Percentiles rank a stretch among this genome's conserved stretches.
Evolutionary conservation across 1,140 invertebrate genomes (phyloP).

Genomic region (Globodera ellingtonae): DNA sequence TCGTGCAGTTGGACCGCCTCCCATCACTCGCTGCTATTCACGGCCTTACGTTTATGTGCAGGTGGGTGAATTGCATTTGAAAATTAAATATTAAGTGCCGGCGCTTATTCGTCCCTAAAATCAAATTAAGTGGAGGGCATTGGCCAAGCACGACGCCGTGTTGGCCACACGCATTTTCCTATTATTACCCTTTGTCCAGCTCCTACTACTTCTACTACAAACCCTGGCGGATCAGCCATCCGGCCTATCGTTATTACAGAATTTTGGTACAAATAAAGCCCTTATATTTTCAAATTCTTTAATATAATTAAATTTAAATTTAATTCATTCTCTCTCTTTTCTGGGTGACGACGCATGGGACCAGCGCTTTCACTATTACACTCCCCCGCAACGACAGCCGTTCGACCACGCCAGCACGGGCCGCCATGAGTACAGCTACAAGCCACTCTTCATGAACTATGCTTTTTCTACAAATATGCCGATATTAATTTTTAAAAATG

Average conservation of each 20-base stretch:
- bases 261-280: constrained; percentile 7
- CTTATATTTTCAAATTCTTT: neutral
- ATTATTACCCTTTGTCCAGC: constrained; percentile 29
- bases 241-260: constrained; percentile 25
- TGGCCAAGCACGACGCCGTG: constrained; percentile 27
- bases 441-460: constrained; percentile 2
- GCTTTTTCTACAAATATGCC: constrained; percentile 1
- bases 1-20: neutral
- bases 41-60: constrained; percentile 23
- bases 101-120: neutral
- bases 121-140: constrained; percentile 16
- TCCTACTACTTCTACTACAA: constrained; percentile 26
- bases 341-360: constrained; percentile 23
- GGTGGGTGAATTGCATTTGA: neutral
- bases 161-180: constrained; percentile 25
- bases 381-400: constrained; percentile 14
- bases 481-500: neutral
- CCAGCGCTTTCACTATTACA: constrained; percentile 27
- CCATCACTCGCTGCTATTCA: constrained; percentile 17
- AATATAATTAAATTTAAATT: neutral
- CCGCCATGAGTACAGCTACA: constrained; percentile 16
- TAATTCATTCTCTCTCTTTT: neutral
- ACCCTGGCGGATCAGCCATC: constrained; percentile 11
- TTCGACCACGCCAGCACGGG: neutral
- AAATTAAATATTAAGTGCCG: no score